Conservation (phyloP, 2,113 vertebrate genomes). For the Elephantulus edwardii region DNA sequence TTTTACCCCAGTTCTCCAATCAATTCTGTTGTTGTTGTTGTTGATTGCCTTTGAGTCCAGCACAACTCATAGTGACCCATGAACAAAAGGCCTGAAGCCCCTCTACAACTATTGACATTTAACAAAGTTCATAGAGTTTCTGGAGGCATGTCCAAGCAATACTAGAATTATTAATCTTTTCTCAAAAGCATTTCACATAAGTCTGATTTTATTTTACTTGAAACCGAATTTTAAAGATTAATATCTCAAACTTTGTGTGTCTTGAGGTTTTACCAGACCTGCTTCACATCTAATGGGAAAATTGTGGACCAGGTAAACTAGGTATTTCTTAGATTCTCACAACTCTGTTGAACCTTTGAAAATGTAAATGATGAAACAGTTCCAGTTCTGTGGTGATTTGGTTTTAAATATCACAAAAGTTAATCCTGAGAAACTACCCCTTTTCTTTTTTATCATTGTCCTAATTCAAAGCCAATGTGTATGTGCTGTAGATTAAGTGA, state of each 20-base stretch:
- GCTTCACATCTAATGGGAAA: neutral
- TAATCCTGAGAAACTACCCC: slow-evolving; percentile 17
- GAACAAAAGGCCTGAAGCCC: too few relatives aligned
- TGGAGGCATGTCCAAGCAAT: neutral
- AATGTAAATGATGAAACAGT: slow-evolving; percentile 11
- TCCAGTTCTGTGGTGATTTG: neutral
- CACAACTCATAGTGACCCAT: too few relatives aligned
- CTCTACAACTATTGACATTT: too few relatives aligned
- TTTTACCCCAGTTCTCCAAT: neutral
- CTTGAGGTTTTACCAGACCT: neutral
- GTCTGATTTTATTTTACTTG: neutral
- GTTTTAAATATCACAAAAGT: neutral
- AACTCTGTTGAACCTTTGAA: slow-evolving; percentile 31
- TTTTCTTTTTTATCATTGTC: neutral
- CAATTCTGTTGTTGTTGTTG: too few relatives aligned
- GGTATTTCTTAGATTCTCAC: neutral
- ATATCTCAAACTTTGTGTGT: neutral
- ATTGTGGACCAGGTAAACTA: neutral
- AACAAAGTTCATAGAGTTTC: too few relatives aligned
- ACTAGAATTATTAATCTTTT: slow-evolving; percentile 19
- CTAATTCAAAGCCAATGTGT: neutral
- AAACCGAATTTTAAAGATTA: neutral
- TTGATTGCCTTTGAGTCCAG: too few relatives aligned
- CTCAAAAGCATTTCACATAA: neutral
- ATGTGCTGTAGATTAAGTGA: neutral